Base-by-base conservation (phyloP, 2,113 vertebrate genomes). In the Pipra filicauda region DNA sequence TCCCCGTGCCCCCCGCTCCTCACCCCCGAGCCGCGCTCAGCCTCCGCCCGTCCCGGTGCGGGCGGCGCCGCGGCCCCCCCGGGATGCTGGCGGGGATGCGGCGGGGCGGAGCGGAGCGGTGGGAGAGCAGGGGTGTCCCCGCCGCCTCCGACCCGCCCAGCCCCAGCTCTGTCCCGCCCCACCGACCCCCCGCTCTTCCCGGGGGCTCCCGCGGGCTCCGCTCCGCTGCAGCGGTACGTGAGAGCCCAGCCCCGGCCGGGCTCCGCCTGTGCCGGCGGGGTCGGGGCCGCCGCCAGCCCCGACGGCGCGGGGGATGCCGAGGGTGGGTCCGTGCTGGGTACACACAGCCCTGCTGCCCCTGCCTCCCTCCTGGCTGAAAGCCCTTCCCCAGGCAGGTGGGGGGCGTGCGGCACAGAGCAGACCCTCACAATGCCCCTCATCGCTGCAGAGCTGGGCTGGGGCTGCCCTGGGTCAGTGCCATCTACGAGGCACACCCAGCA, bases 141-240 rank as follows among this genome's bases (percentile, higher is more conserved):
- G 57, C 16, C 51, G 62, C 86, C 54, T 43, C 28, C 73, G 43
- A 39, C 65, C 30, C 44, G 5, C 75, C 66, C 85, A 43, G 49
- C 49, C 30, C 58, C 24, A 28, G 67, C 27, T 89, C 62, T 13
- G 62, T 23, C 28, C 70, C 72, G 37, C 81, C 88, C 59, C 69
- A 4, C 35, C 12, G 69, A 31, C 15, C 21, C 78, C 41, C 46
- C 23, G 33, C 62, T 80, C 44, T 31, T n/a, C 20, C 39, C 72
- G 48, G 71, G 79, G 76, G 28, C 72, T 83, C n/a, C 72, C 76
- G 2, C 18, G 27, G 82, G 83, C 84, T 54, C 75, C 6, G 41
- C 51, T 88, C 37, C n/a, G 39, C 93, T 55, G 93, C 85, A 91
- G 95, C 58, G 44, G 28, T 52, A 75, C 72, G 88, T 52, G 93